Evolutionary conservation across 2,888 invertebrate species (phyloP), one percentile per base, ranked within the genome.

Genomic region (Papilio elwesi): DNA sequence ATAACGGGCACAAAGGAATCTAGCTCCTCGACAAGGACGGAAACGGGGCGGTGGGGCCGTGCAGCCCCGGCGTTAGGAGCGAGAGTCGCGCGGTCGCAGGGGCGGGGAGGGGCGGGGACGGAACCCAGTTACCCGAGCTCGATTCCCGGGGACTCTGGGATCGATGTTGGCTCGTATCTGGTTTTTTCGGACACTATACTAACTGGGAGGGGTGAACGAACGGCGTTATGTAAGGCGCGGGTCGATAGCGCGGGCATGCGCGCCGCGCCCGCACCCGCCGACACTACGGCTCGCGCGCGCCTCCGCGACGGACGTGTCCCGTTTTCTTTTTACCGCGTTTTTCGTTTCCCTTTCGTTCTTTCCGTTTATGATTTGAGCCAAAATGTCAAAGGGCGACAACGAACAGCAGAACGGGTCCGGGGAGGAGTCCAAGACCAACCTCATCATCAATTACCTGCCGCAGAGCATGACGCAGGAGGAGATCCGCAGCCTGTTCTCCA

Each of bases 381-480:
- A 96, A 96, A 97, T 97, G 97, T 96, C 97, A 92, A 97, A 97
- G 94, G 97, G 97, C 91, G 97, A 97, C 93, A 95, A 96, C 85
- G 97, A 97, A 90, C 97, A 97, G 93, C 97, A 97, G 90, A 97
- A 97, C 91, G 95, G 96, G 87, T 97, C 97, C 86, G 96, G 97
- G 85, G 97, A 97, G 94, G 98, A 98, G 95, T 98, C 98, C 85
- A 98, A 98, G 95, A 99, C 99, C 82, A 99, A 99, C 95, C 96
- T 99, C 82, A 99, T 99, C 93, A 99, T 99, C 87, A 99, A 99
- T 95, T 99, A 99, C 94, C 95, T 99, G 92, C 99, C 99, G 76
- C 99, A 99, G 95, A 99, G 98, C 83, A 99, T 99, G 99, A 98
- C 98, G 73, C 99, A 99, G 94, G 99, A 99, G 92, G 99, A 99